Evolutionary conservation across 2,888 invertebrate genomes (phyloP).

Genomic region (Ophion obscuratus): DNA sequence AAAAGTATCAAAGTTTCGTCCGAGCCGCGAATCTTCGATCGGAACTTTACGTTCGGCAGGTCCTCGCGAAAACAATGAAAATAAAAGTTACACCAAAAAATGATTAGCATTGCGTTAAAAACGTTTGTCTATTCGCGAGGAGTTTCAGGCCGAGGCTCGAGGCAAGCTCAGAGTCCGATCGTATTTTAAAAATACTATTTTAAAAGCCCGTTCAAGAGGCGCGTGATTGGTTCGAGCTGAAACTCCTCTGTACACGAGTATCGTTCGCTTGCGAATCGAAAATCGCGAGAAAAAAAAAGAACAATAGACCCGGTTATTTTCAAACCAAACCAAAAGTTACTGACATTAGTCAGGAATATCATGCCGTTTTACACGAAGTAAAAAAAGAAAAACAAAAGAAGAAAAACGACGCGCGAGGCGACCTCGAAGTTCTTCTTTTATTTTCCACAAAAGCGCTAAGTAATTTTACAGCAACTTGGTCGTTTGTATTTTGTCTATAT

Average conservation of each 20-base stretch:
- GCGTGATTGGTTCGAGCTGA: background rate
- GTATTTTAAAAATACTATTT: background rate
- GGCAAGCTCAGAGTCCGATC: background rate
- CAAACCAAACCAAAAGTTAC: constrained; percentile 82
- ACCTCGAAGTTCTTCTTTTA: background rate
- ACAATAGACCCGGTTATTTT: constrained; percentile 73
- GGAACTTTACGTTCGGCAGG: too few species aligned
- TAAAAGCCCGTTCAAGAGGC: too few species aligned
- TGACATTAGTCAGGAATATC: constrained; percentile 81
- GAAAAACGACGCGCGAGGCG: background rate
- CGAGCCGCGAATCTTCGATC: too few species aligned
- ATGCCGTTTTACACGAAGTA: constrained; percentile 76
- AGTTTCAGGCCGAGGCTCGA: constrained; percentile 16
- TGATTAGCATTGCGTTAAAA: constrained; percentile 59
- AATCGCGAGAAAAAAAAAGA: background rate
- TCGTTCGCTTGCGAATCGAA: background rate
- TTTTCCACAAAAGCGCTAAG: constrained; percentile 29
- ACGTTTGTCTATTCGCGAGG: constrained; percentile 32
- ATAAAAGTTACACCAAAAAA: constrained; percentile 10
- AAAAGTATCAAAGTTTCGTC: too few species aligned
- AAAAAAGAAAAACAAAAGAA: constrained; percentile 36
- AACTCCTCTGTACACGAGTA: background rate
- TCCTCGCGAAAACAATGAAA: too few species aligned
- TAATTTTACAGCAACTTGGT: constrained; percentile 44
- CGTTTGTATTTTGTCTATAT: constrained; percentile 7